phyloP scores from a whole-genome alignment of 2,113 vertebrate species.

The Otis tarda region DNA sequence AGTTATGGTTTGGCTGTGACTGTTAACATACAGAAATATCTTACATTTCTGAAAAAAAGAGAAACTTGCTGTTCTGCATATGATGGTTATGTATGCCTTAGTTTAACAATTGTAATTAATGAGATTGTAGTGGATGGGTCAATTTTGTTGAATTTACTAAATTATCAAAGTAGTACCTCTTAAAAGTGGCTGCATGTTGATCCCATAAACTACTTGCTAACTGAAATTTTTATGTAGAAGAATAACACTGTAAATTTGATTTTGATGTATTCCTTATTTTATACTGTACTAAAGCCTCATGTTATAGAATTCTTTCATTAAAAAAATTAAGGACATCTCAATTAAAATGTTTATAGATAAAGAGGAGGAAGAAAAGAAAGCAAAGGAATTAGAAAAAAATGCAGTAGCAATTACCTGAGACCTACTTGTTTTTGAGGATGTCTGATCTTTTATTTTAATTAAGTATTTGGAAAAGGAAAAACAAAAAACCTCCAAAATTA shows the following conservation, averaged over 20 bases:
- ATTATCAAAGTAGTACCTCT: not conserved
- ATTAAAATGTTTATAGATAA: constrained; percentile 67
- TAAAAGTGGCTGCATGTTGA: constrained; percentile 12
- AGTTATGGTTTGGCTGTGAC: not conserved
- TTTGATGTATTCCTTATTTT: constrained; percentile 30
- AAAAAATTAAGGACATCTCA: constrained; percentile 59
- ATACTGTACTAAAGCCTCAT: constrained; percentile 63
- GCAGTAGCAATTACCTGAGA: constrained; percentile 55
- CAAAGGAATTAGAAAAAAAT: constrained; percentile 65
- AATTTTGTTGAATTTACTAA: not conserved
- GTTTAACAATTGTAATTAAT: not conserved
- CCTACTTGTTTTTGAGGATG: constrained; percentile 26
- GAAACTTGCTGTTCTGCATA: not conserved
- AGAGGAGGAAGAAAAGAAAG: constrained; percentile 72
- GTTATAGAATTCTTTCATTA: not conserved
- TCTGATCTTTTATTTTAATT: not conserved
- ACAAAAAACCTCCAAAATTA: not conserved
- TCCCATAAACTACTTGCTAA: not conserved
- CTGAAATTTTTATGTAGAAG: not conserved
- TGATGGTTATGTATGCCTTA: not conserved
- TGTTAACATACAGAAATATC: not conserved
- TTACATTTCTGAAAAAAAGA: not conserved
- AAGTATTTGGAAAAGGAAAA: not conserved
- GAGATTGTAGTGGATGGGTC: not conserved
- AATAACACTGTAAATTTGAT: constrained; percentile 69